Percentiles rank a stretch among this genome's conserved stretches.
Conservation (phyloP, 2,113 vertebrate species). For the Pogona vitticeps region DNA sequence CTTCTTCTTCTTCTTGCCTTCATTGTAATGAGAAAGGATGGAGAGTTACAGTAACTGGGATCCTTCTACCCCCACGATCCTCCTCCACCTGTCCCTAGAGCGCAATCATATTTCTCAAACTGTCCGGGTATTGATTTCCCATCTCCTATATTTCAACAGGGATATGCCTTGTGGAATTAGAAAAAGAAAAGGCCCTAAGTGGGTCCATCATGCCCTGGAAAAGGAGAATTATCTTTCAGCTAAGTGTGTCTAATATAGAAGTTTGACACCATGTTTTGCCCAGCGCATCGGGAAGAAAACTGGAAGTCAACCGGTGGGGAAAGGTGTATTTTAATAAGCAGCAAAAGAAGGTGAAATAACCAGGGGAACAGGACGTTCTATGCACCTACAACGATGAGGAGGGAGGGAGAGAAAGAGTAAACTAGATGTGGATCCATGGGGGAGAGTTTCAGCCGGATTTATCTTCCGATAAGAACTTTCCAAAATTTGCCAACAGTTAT, state of each 20-base stretch:
- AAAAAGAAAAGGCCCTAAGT: conserved; percentile 5
- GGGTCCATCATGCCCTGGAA: background rate
- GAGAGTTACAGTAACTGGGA: background rate
- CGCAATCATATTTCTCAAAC: conserved; percentile 29
- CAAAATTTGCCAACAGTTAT: too few species aligned
- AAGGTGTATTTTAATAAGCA: background rate
- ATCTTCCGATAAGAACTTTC: too few species aligned
- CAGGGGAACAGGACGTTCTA: too few species aligned
- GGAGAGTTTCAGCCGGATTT: background rate
- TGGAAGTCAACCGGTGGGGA: background rate
- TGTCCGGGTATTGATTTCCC: conserved; percentile 31
- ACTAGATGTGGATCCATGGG: too few species aligned
- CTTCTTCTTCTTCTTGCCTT: background rate
- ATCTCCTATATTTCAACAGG: conserved; percentile 10
- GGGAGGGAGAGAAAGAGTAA: too few species aligned
- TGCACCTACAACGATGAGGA: too few species aligned
- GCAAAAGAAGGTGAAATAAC: background rate
- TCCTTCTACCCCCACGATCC: background rate
- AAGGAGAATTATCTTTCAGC: background rate
- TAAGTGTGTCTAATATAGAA: conserved; percentile 29
- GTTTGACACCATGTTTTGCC: background rate
- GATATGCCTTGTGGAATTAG: conserved; percentile 5
- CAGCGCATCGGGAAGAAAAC: background rate
- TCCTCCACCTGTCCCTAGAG: background rate
- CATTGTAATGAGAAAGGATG: conserved; percentile 14